phyloP scores from a whole-genome alignment of 1,140 invertebrate genomes.

The Olivierus martensii region DNA sequence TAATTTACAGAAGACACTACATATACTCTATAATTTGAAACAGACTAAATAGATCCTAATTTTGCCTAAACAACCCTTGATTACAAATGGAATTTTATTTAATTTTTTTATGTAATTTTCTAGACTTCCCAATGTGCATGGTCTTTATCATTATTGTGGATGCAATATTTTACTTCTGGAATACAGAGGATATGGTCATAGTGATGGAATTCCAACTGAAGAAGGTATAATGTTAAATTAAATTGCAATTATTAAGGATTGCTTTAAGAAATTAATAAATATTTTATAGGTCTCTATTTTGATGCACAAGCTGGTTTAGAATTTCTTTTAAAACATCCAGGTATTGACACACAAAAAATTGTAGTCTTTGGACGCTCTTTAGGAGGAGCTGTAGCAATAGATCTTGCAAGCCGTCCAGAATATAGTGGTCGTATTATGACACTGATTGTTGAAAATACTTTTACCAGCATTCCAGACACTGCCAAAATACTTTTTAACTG shows the following conservation, averaged over 20 bases:
- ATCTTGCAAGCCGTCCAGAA: slow-evolving; percentile 55
- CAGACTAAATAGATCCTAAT: no score
- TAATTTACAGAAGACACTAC: no score
- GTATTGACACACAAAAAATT: slow-evolving; percentile 71
- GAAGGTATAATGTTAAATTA: slow-evolving; percentile 33
- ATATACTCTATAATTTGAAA: no score
- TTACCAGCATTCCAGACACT: slow-evolving; percentile 87
- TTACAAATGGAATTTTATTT: background rate
- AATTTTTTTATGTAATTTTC: slow-evolving; percentile 4
- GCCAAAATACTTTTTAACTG: slow-evolving; percentile 37
- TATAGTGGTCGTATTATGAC: slow-evolving; percentile 52
- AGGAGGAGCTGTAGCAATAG: slow-evolving; percentile 72
- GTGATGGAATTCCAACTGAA: slow-evolving; percentile 73
- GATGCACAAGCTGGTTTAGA: slow-evolving; percentile 78
- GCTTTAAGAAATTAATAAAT: no score
- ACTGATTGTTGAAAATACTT: slow-evolving; percentile 85
- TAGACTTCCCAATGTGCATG: slow-evolving; percentile 57
- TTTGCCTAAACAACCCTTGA: no score
- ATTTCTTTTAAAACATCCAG: slow-evolving; percentile 59
- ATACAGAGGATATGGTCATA: slow-evolving; percentile 88
- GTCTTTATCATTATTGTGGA: slow-evolving; percentile 59
- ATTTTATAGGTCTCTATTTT: slow-evolving; percentile 49
- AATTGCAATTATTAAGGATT: no score
- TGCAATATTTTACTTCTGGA: slow-evolving; percentile 83
- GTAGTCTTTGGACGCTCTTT: slow-evolving; percentile 69